Conservation (phyloP, 2,888 invertebrate species). For the Pheosia tremula region DNA sequence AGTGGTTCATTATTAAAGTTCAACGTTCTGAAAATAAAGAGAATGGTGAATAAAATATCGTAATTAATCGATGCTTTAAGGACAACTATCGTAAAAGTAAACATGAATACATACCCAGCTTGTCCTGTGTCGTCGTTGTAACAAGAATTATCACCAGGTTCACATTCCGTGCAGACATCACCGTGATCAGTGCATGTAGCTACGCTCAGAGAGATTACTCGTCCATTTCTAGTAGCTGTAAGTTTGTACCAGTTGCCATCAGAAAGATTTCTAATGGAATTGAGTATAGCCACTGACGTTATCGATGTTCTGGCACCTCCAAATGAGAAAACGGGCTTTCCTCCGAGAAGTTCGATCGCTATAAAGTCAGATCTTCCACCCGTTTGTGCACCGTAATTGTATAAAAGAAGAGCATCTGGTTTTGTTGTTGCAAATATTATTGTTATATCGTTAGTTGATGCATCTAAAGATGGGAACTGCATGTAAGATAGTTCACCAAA, state of each 20-base stretch:
- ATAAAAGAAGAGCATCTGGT: slow-evolving; percentile 93
- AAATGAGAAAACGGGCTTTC: slow-evolving; percentile 94
- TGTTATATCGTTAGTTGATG: slow-evolving; percentile 95
- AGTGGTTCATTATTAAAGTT: slow-evolving; percentile 96
- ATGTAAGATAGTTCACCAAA: slow-evolving; percentile 95
- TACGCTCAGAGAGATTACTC: slow-evolving; percentile 93
- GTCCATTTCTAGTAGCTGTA: slow-evolving; percentile 95
- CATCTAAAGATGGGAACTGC: slow-evolving; percentile 93
- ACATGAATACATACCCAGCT: slow-evolving; percentile 88
- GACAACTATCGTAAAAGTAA: not conserved
- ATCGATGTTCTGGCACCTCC: slow-evolving; percentile 95
- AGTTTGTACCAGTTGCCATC: slow-evolving; percentile 97
- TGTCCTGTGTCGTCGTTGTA: slow-evolving; percentile 95
- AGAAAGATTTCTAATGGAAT: slow-evolving; percentile 87
- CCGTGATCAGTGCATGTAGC: slow-evolving; percentile 93
- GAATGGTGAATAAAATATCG: not conserved
- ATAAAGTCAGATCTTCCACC: slow-evolving; percentile 97
- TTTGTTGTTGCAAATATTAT: slow-evolving; percentile 96
- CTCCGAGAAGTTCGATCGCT: slow-evolving; percentile 94
- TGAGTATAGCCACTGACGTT: slow-evolving; percentile 89
- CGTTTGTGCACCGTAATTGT: slow-evolving; percentile 95
- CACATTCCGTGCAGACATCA: slow-evolving; percentile 93
- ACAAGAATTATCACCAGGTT: slow-evolving; percentile 92
- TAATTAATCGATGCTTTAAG: not conserved
- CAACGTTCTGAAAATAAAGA: slow-evolving; percentile 86